A percentile compares a stretch with the other conserved stretches of the same genome.
Conservation (phyloP, 2,113 vertebrate species). For the Oxyura jamaicensis region DNA sequence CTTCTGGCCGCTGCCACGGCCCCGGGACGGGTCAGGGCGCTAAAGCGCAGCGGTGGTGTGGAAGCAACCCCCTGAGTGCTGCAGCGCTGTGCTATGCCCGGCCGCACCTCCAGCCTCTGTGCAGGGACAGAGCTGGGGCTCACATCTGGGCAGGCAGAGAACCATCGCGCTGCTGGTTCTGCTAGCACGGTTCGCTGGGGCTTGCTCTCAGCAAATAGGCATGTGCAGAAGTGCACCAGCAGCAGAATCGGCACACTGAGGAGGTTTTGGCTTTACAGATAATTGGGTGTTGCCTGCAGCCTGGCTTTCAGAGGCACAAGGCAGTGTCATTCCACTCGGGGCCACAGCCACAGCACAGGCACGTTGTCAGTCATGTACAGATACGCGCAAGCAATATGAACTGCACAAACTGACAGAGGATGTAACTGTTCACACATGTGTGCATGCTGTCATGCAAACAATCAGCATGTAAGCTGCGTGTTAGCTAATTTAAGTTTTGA, state of each 20-base stretch:
- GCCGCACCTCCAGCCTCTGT: neutral
- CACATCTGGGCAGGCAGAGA: neutral
- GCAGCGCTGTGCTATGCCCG: neutral
- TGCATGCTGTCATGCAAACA: fast-evolving
- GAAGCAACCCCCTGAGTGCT: too few relatives aligned
- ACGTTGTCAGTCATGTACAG: fast-evolving
- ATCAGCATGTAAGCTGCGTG: fast-evolving
- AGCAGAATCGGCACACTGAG: neutral
- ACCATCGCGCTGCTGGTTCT: neutral
- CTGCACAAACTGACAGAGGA: neutral
- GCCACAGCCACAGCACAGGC: fast-evolving
- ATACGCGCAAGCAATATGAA: fast-evolving
- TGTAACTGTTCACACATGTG: fast-evolving
- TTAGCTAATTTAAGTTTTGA: fast-evolving
- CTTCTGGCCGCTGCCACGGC: neutral
- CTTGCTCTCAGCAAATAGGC: neutral
- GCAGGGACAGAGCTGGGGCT: neutral
- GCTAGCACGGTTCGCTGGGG: neutral
- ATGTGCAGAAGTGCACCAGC: neutral
- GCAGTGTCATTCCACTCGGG: neutral
- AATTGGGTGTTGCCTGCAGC: fast-evolving
- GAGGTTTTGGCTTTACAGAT: too few relatives aligned
- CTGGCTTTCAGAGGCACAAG: fast-evolving
- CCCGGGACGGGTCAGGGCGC: neutral
- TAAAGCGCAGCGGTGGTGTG: too few relatives aligned